A percentile compares a stretch with the other conserved stretches of the same genome.
Evolutionary conservation across 2,888 invertebrate species (phyloP).

Genomic region (Chrysolina haemoptera): DNA sequence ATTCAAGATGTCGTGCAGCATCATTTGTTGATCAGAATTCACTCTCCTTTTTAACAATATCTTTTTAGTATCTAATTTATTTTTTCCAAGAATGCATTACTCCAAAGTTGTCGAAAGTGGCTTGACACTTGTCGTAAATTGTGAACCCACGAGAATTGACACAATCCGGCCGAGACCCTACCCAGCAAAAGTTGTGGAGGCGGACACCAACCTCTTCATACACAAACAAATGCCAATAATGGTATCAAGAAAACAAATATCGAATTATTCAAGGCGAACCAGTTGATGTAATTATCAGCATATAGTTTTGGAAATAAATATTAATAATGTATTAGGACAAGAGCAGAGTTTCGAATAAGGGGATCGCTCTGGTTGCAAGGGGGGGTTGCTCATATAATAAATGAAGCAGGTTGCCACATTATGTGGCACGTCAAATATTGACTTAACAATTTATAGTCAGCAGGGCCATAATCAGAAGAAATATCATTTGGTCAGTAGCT

Average conservation of each 20-base stretch:
- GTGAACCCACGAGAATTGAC: constrained; percentile 48
- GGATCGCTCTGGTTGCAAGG: too few relatives aligned
- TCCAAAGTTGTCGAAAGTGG: constrained; percentile 1
- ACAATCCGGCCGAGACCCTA: constrained; percentile 47
- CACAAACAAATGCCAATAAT: constrained; percentile 1
- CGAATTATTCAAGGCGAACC: constrained; percentile 13
- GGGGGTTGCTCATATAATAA: too few relatives aligned
- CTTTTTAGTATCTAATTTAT: background rate
- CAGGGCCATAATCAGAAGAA: too few relatives aligned
- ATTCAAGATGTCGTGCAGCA: too few relatives aligned
- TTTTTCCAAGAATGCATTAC: too few relatives aligned
- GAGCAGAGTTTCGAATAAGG: too few relatives aligned
- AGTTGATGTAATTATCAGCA: background rate
- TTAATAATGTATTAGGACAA: too few relatives aligned
- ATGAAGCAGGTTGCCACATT: too few relatives aligned
- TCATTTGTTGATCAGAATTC: too few relatives aligned
- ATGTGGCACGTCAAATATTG: too few relatives aligned
- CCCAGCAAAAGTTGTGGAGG: constrained; percentile 43
- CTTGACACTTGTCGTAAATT: constrained; percentile 40
- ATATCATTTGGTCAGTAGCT: too few relatives aligned
- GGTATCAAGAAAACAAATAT: constrained; percentile 15
- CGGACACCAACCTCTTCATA: constrained; percentile 31
- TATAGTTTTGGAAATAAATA: background rate
- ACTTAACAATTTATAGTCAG: too few relatives aligned
- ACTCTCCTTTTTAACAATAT: background rate